Conservation (phyloP, 2,797 vertebrate species). For the Coluber constrictor region DNA sequence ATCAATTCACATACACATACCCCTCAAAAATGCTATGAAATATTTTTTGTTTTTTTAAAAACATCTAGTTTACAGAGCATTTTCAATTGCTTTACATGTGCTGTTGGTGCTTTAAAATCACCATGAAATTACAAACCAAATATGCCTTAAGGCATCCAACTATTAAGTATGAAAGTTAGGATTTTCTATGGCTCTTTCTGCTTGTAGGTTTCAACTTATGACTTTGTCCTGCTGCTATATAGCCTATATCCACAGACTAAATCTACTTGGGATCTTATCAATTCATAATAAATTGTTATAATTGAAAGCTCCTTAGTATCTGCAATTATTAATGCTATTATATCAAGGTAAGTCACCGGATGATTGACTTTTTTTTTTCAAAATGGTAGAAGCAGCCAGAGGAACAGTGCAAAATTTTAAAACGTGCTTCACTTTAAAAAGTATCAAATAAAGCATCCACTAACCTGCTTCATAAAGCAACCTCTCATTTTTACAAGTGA, state of each 20-base stretch:
- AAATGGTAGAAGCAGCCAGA: background rate
- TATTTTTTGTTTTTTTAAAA: background rate
- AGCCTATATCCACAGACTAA: background rate
- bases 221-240: background rate
- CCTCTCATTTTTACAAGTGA: background rate
- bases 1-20: background rate
- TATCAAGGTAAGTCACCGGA: background rate
- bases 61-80: slow-evolving; percentile 31
- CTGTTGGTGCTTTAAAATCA: slow-evolving; percentile 43
- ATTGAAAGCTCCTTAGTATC: background rate
- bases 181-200: slow-evolving; percentile 20
- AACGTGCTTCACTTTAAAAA: background rate
- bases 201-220: slow-evolving; percentile 1
- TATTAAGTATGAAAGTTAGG: slow-evolving; percentile 36
- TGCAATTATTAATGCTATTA: background rate
- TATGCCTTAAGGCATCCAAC: slow-evolving; percentile 35
- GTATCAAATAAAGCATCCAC: background rate
- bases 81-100: slow-evolving; percentile 25
- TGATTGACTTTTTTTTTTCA: background rate
- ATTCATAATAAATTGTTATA: background rate
- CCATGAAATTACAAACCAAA: slow-evolving; percentile 49
- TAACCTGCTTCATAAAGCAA: background rate
- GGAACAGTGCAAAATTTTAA: background rate
- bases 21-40: slow-evolving; percentile 6
- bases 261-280: background rate